Base-by-base conservation (phyloP, 2,113 vertebrate genomes). In the Saccopteryx bilineata region DNA sequence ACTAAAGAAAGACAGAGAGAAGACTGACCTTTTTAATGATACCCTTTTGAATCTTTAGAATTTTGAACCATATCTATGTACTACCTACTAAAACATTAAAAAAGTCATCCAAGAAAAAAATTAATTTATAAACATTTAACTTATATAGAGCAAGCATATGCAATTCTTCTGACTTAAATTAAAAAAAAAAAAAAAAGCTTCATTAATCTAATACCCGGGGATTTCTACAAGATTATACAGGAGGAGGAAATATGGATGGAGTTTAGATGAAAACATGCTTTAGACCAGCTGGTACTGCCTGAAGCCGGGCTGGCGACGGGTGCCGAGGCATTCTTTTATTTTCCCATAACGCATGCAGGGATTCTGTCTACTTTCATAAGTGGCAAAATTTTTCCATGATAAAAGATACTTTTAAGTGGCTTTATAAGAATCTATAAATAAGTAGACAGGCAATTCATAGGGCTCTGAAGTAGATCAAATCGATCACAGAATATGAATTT, bases 371-470 rank as follows among this genome's bases (percentile, higher is more conserved):
- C 21, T 65, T 89, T 39, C 14, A 23, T 69, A 95, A 93, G 65
- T 61, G 26, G 85, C n/a, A 66, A 54, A 66, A 79, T 61, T 78
- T 92, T 84, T 92, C 63, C 80, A 87, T 81, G 66, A 81, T 79
- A 91, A 88, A 96, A 82, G 33, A 11, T 13, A 84, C 69, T 84
- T 76, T 87, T 60, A 90, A 90, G 65, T 69, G 19, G 50, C 18
- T 93, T 96, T 61, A 72, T 74, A 86, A 68, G 39, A 76, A 13
- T 60, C 68, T 71, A 75, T 65, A 90, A 84, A 58, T 93, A 93
- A 90, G 58, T 31, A 87, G 8, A 68, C 10, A 79, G 15, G 50
- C 50, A 78, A 69, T 89, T 78, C 65, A 66, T 58, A 95, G 58
- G 68, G 9, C 58, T 93, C 71, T 63, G 48, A 89, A n/a, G 56